phyloP scores from a whole-genome alignment of 2,888 invertebrate genomes.

The Pecten maximus region DNA sequence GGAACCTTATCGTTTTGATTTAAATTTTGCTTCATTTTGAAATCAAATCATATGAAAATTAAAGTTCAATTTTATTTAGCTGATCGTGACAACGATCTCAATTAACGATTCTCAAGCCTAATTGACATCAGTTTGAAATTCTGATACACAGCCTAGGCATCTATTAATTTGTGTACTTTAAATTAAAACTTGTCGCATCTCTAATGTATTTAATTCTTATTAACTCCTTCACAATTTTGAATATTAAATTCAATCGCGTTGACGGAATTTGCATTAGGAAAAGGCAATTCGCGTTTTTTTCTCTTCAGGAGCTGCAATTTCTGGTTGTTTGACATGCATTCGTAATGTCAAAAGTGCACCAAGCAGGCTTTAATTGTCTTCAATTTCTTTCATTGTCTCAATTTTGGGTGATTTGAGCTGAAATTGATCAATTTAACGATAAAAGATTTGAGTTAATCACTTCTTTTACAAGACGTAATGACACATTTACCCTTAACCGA shows the following conservation, averaged over 20 bases:
- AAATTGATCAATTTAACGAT: neutral
- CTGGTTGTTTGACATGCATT: neutral
- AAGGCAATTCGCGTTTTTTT: neutral
- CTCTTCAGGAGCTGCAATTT: neutral
- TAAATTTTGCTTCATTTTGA: no score
- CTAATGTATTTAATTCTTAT: neutral
- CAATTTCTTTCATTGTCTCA: neutral
- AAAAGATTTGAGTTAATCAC: neutral
- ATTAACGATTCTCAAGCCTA: neutral
- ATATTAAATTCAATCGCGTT: neutral
- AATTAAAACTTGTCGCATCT: neutral
- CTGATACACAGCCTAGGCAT: neutral
- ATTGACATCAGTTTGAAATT: neutral
- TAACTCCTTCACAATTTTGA: neutral
- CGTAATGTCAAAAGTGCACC: neutral
- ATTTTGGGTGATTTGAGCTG: neutral
- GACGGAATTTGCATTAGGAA: neutral
- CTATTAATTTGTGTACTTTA: slow-evolving; percentile 3
- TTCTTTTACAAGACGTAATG: neutral
- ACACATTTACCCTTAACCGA: neutral
- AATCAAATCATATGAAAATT: no score
- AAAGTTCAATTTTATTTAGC: neutral
- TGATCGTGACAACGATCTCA: neutral
- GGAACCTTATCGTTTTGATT: neutral
- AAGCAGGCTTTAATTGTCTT: neutral